Conservation (phyloP, 1,140 invertebrate species). For the Galendromus occidentalis region DNA sequence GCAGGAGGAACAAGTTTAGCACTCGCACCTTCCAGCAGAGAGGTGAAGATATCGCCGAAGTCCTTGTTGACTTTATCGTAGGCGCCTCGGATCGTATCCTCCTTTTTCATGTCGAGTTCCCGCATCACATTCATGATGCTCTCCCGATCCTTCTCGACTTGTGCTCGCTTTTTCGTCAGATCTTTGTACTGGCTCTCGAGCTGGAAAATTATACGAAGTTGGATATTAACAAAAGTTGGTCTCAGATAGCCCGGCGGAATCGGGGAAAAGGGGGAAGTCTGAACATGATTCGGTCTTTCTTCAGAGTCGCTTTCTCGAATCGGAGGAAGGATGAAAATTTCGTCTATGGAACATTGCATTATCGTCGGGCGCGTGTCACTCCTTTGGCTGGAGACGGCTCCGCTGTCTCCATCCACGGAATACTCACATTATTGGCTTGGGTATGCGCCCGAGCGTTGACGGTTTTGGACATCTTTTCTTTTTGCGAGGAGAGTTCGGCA, state of each 20-base stretch:
- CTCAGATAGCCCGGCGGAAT: too few species aligned
- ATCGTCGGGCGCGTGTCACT: too few species aligned
- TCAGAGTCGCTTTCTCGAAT: too few species aligned
- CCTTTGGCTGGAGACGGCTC: too few species aligned
- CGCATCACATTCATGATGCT: slow-evolving; percentile 61
- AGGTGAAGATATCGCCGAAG: slow-evolving; percentile 89
- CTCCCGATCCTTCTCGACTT: slow-evolving; percentile 64
- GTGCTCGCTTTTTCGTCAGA: slow-evolving; percentile 52
- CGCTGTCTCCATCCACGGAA: too few species aligned
- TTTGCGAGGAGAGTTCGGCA: slow-evolving; percentile 42
- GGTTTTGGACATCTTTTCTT: slow-evolving; percentile 49
- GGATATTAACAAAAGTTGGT: slow-evolving; percentile 8
- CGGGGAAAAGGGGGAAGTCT: too few species aligned
- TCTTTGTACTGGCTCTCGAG: slow-evolving; percentile 42
- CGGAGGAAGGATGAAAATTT: too few species aligned
- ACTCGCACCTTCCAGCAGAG: slow-evolving; percentile 65
- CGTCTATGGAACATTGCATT: too few species aligned
- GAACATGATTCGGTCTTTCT: too few species aligned
- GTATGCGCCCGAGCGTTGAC: slow-evolving; percentile 53
- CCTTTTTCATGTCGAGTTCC: slow-evolving; percentile 74
- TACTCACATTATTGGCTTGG: slow-evolving; percentile 32
- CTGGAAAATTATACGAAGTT: slow-evolving; percentile 14
- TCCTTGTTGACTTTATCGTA: slow-evolving; percentile 53
- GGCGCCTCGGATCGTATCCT: slow-evolving; percentile 51
- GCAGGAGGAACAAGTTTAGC: slow-evolving; percentile 60